phyloP scores from a whole-genome alignment of 2,888 invertebrate species.

The Trichogramma evanescens region DNA sequence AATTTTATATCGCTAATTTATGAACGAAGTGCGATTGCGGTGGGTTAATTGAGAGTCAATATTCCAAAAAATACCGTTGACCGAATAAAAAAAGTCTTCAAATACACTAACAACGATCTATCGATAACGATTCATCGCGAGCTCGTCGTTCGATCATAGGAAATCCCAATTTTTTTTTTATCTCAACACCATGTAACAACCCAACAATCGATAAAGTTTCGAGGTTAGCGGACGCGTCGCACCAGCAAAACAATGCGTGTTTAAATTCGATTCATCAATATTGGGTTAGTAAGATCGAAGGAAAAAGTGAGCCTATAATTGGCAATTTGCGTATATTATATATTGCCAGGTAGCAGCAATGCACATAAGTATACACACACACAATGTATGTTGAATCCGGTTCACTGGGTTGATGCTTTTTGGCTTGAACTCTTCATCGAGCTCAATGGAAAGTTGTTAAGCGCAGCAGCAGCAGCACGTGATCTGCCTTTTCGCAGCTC shows the following conservation, averaged over 20 bases:
- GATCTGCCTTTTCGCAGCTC: too few species aligned
- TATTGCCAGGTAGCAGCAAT: constrained; percentile 36
- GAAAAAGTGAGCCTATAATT: constrained; percentile 51
- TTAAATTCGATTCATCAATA: constrained; percentile 58
- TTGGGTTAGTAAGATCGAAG: constrained; percentile 54
- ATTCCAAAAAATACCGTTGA: too few species aligned
- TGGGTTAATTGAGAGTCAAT: too few species aligned
- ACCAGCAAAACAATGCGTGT: constrained; percentile 68
- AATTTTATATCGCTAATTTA: not conserved
- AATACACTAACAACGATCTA: too few species aligned
- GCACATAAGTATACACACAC: too few species aligned
- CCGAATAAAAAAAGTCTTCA: too few species aligned
- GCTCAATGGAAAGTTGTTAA: constrained; percentile 50
- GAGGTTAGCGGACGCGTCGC: constrained; percentile 67
- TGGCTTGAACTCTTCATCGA: constrained; percentile 66
- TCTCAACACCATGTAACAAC: constrained; percentile 71
- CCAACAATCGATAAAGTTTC: constrained; percentile 69
- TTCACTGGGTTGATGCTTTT: constrained; percentile 60
- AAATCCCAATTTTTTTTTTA: not conserved
- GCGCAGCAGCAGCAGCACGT: too few species aligned
- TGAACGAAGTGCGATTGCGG: not conserved
- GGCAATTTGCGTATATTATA: constrained; percentile 66
- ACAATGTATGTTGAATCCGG: constrained; percentile 46
- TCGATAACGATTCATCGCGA: too few species aligned
- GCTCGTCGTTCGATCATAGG: not conserved